Evolutionary conservation across 2,797 vertebrate genomes (phyloP), one percentile per base, ranked within the genome.

Genomic region (Erpetoichthys calabaricus): DNA sequence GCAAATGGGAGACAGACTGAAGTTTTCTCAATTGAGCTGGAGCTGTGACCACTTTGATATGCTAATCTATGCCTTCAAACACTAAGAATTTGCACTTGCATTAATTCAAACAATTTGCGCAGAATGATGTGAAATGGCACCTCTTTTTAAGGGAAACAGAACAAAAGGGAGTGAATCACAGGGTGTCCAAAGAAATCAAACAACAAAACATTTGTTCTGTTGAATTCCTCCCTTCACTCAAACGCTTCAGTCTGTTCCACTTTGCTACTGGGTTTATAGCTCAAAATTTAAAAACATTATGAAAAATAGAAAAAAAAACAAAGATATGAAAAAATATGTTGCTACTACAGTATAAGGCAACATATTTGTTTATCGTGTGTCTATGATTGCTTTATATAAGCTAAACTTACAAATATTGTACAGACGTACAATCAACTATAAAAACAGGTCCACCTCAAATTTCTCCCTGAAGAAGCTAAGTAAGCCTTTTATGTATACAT

Each of bases 41-140:
- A 80, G 78, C 83, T 81, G 71, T 76, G 80, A 74, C 84, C 83
- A 86, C 92, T 97, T 94, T 95, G 89, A 94, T 90, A 92, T 96
- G 90, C 81, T 91, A 93, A 97, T 94, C 56, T 61, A 50, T 77
- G 74, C 85, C 83, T 86, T 87, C 85, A 88, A 93, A 91, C 87
- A 84, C 81, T 85, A 90, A 88, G 86, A 91, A 90, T 89, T 89
- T 87, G 82, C 86, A 89, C 86, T 86, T 74, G 80, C 83, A 86
- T 89, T 90, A 89, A 89, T 89, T 89, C 83, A 80, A 85, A 88
- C 85, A 80, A 86, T 85, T 85, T 81, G 75, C 75, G 80, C 87
- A 77, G 80, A 84, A 84, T 83, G 80, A 86, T 71, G 76, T 77
- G 82, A 84, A 89, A 87, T 82, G 68, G 80, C 84, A 82, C 80